Evolutionary conservation across 1,140 invertebrate species (phyloP).

Genomic region (Stenopsyche tienmushanensis): DNA sequence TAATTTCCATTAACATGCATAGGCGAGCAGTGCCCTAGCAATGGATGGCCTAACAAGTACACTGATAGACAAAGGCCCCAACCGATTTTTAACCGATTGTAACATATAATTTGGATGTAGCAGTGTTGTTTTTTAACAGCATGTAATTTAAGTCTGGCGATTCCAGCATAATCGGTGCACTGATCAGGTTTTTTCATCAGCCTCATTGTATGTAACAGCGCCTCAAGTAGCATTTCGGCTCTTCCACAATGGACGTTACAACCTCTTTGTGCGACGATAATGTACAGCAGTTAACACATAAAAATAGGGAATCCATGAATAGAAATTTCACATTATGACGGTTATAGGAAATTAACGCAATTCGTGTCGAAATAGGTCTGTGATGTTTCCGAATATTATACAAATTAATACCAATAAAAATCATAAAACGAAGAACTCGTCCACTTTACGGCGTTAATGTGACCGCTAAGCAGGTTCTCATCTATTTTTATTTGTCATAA

Average conservation of each 20-base stretch:
- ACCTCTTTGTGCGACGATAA: constrained; percentile 16
- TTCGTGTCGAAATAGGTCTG: too few relatives aligned
- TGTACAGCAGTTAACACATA: constrained; percentile 18
- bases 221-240: constrained; percentile 22
- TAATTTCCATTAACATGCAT: constrained; percentile 31
- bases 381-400: too few relatives aligned
- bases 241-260: constrained; percentile 16
- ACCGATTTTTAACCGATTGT: constrained; percentile 16
- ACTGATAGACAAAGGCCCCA: constrained; percentile 17
- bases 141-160: constrained; percentile 22
- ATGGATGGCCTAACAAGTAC: not conserved
- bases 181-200: constrained; percentile 16
- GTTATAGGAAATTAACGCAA: too few relatives aligned
- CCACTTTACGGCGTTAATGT: too few relatives aligned
- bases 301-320: not conserved
- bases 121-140: constrained; percentile 32
- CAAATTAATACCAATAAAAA: too few relatives aligned
- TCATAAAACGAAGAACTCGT: too few relatives aligned
- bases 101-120: constrained; percentile 30
- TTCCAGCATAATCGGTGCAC: constrained; percentile 23
- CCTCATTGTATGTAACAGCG: not conserved
- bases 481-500: too few relatives aligned
- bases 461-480: too few relatives aligned
- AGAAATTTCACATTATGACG: not conserved
- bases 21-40: not conserved